A percentile compares a stretch with the other conserved stretches of the same genome.
Evolutionary conservation across 2,888 invertebrate species (phyloP).

Genomic region (Synergus laeviventris): DNA sequence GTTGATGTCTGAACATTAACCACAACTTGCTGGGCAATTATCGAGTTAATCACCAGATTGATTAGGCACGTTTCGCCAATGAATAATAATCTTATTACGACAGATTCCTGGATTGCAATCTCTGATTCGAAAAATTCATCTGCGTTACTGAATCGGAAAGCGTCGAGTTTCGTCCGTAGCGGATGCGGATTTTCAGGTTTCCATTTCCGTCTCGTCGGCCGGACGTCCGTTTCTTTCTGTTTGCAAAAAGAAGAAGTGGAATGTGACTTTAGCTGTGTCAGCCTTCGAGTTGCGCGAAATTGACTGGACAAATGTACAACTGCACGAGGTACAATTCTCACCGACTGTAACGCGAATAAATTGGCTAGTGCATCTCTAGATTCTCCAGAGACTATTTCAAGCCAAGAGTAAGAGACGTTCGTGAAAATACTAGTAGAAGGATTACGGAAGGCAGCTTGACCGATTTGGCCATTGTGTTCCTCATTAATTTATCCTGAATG

Average conservation of each 20-base stretch:
- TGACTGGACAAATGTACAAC: constrained; percentile 17
- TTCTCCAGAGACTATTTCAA: background rate
- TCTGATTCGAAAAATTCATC: constrained; percentile 9
- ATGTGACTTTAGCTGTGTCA: constrained; percentile 26
- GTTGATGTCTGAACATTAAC: constrained; percentile 1
- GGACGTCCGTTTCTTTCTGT: constrained; percentile 33
- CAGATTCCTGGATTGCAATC: constrained; percentile 52
- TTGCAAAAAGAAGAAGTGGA: constrained; percentile 30
- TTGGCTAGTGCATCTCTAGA: background rate
- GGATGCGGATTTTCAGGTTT: constrained; percentile 36
- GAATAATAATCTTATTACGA: constrained; percentile 52
- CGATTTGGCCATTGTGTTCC: background rate
- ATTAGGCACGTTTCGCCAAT: constrained; percentile 52
- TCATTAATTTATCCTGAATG: constrained; percentile 1
- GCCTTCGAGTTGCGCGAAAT: constrained; percentile 1
- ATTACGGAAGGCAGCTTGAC: constrained; percentile 16
- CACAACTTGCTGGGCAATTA: constrained; percentile 53
- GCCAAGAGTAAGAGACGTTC: background rate
- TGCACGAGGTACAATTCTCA: constrained; percentile 9
- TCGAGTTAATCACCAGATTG: constrained; percentile 56
- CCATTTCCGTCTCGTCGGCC: constrained; percentile 19
- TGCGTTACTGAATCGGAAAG: constrained; percentile 8
- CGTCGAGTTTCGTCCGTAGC: background rate
- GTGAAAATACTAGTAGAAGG: background rate
- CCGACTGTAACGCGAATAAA: background rate